Conservation (phyloP, 2,888 invertebrate species). For the Diabrotica balteata region DNA sequence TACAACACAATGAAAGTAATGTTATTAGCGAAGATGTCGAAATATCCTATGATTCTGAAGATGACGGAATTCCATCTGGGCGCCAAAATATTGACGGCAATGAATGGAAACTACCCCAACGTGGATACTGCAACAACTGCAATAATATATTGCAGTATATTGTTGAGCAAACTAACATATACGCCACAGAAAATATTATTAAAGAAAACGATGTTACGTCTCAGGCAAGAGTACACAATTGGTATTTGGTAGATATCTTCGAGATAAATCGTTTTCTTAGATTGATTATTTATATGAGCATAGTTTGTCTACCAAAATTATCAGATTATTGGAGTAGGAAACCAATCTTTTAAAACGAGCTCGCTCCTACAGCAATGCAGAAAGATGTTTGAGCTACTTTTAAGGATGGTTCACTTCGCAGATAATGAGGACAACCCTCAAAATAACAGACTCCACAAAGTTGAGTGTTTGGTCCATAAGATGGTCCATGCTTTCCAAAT, state of each 20-base stretch:
- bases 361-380: slow-evolving; percentile 11
- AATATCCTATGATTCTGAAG: slow-evolving; percentile 8
- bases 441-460: slow-evolving; percentile 12
- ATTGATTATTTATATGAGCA: slow-evolving; percentile 37
- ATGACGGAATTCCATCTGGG: slow-evolving; percentile 5
- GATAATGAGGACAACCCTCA: too few species aligned
- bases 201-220: slow-evolving; percentile 24
- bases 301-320: slow-evolving; percentile 39
- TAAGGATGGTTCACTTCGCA: too few species aligned
- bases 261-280: slow-evolving; percentile 22
- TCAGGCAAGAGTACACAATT: slow-evolving; percentile 32
- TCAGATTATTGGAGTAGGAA: slow-evolving; percentile 45
- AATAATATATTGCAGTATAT: slow-evolving; percentile 32
- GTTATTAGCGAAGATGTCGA: background rate
- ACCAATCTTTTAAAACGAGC: slow-evolving; percentile 15
- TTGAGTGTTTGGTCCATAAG: slow-evolving; percentile 10
- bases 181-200: slow-evolving; percentile 33
- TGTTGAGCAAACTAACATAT: slow-evolving; percentile 35
- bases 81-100: slow-evolving; percentile 13
- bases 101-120: slow-evolving; percentile 11
- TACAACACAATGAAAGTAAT: background rate
- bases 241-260: slow-evolving; percentile 18
- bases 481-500: slow-evolving; percentile 21
- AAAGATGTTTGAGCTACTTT: background rate
- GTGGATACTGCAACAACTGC: slow-evolving; percentile 7